Conservation (phyloP, 2,888 invertebrate genomes). For the Phasia obesa region DNA sequence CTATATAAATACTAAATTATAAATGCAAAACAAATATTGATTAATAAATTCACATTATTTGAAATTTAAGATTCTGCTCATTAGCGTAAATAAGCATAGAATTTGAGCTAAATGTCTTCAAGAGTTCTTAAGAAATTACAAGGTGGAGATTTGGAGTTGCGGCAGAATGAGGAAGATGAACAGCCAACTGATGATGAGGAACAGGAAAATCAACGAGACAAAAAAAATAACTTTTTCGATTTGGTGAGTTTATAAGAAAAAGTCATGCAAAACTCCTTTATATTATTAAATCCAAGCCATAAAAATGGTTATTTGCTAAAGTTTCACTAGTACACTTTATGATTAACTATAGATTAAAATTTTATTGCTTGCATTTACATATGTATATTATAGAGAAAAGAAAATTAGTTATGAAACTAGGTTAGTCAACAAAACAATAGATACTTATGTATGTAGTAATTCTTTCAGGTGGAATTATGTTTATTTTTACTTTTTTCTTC, state of each 20-base stretch:
- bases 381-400: too few species aligned
- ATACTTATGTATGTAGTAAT: too few species aligned
- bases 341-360: too few species aligned
- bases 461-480: not conserved
- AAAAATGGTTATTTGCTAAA: not conserved
- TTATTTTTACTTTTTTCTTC: not conserved
- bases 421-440: conserved; percentile 45
- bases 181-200: conserved; percentile 83
- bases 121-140: conserved; percentile 87
- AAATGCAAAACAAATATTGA: not conserved
- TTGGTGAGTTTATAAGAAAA: conserved; percentile 84
- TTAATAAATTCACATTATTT: not conserved
- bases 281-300: not conserved
- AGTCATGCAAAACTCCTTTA: not conserved
- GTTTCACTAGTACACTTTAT: too few species aligned
- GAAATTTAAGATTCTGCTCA: not conserved
- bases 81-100: not conserved
- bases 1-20: too few species aligned
- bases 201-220: conserved; percentile 84
- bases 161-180: conserved; percentile 73
- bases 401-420: conserved; percentile 56
- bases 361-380: too few species aligned
- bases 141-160: conserved; percentile 83
- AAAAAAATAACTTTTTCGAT: conserved; percentile 86
- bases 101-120: conserved; percentile 84